Evolutionary conservation across 2,888 invertebrate genomes (phyloP).

Genomic region (Buathra laborator): DNA sequence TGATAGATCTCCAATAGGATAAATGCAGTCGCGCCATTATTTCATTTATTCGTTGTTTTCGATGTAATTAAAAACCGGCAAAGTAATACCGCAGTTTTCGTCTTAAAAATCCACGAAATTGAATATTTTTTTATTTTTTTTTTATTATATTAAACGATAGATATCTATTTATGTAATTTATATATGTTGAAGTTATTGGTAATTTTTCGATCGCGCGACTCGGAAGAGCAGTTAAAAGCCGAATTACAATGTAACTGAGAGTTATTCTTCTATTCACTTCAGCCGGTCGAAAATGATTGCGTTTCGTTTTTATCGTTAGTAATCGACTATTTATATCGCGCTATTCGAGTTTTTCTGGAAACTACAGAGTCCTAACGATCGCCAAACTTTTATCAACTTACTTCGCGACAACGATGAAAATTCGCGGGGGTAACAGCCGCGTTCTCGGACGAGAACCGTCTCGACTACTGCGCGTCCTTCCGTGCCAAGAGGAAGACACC

Average conservation of each 20-base stretch:
- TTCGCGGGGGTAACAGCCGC: conserved; percentile 30
- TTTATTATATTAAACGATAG: too few relatives aligned
- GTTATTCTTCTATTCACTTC: background rate
- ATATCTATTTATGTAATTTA: too few relatives aligned
- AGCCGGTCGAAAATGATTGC: background rate
- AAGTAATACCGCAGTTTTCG: background rate
- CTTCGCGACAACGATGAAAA: conserved; percentile 45
- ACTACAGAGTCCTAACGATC: conserved; percentile 17
- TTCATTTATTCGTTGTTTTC: background rate
- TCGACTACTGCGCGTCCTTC: conserved; percentile 63
- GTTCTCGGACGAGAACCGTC: conserved; percentile 64
- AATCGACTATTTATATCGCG: conserved; percentile 32
- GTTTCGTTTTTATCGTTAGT: conserved; percentile 1
- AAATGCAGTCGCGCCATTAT: background rate
- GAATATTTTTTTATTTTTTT: too few relatives aligned
- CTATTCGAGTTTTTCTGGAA: conserved; percentile 8
- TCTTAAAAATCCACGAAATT: background rate
- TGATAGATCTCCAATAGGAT: background rate
- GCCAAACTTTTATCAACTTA: conserved; percentile 40
- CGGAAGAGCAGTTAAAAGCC: background rate
- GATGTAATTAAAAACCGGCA: background rate
- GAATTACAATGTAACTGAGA: background rate
- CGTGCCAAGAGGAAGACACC: conserved; percentile 61
- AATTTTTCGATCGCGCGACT: background rate
- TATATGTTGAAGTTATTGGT: background rate